Conservation (phyloP, 2,888 invertebrate genomes). For the Drosophila anomalipes region DNA sequence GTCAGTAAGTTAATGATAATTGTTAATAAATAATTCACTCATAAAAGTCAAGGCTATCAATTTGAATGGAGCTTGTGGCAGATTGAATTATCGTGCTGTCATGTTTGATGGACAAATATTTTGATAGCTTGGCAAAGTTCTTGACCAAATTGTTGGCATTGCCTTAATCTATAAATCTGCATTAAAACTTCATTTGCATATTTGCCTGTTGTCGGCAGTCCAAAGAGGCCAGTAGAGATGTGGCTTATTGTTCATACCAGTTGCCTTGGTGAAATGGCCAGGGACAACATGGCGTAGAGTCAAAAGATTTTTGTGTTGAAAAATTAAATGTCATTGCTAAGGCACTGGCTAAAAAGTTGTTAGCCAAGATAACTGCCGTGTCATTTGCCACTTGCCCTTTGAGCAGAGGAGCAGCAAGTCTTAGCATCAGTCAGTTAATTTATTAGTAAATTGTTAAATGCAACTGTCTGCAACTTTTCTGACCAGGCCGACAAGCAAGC, state of each 20-base stretch:
- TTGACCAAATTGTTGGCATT: slow-evolving; percentile 44
- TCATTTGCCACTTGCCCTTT: slow-evolving; percentile 42
- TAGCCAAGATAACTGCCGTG: slow-evolving; percentile 43
- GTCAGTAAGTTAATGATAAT: slow-evolving; percentile 39
- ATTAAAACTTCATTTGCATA: slow-evolving; percentile 70
- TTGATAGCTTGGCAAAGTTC: slow-evolving; percentile 19
- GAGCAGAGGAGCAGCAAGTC: not conserved
- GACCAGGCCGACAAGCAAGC: not conserved
- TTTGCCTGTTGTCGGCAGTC: slow-evolving; percentile 31
- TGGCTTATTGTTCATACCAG: slow-evolving; percentile 7
- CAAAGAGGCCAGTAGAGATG: not conserved
- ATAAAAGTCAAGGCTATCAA: not conserved
- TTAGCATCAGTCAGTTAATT: slow-evolving; percentile 42
- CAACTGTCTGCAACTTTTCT: slow-evolving; percentile 28
- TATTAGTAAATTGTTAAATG: slow-evolving; percentile 57
- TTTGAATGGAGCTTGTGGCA: slow-evolving; percentile 12
- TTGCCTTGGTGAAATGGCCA: not conserved
- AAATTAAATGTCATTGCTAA: slow-evolving; percentile 73
- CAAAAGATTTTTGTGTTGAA: slow-evolving; percentile 53
- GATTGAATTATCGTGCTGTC: slow-evolving; percentile 17
- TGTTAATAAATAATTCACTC: slow-evolving; percentile 49
- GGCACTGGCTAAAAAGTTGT: slow-evolving; percentile 60
- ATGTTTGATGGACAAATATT: slow-evolving; percentile 38
- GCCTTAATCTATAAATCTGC: slow-evolving; percentile 68
- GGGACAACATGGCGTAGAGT: slow-evolving; percentile 1